phyloP scores from a whole-genome alignment of 2,113 vertebrate species.

The Pleuronectes platessa region DNA sequence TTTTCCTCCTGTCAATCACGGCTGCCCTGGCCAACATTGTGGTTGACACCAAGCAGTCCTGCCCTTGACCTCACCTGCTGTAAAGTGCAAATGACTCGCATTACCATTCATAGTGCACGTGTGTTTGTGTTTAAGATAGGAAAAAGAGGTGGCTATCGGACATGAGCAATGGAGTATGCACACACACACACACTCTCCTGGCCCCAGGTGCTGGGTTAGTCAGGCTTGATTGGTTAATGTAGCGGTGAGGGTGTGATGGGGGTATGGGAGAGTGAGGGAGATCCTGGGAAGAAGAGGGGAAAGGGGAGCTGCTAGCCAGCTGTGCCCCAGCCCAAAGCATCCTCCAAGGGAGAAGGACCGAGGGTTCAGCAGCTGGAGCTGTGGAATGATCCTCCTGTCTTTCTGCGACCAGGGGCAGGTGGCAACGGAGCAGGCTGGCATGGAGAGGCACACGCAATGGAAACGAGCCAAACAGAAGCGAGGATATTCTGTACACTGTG shows the following conservation, averaged over 20 bases:
- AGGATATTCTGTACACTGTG: too few relatives aligned
- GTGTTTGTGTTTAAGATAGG: constrained; percentile 21
- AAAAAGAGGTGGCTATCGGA: constrained; percentile 18
- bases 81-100: constrained; percentile 55
- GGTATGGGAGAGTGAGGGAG: background rate
- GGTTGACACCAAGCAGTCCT: constrained; percentile 19
- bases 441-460: constrained; percentile 1
- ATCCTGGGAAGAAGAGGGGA: constrained; percentile 1
- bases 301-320: constrained; percentile 9
- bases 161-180: background rate
- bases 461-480: background rate
- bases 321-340: constrained; percentile 19
- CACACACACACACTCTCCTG: constrained; percentile 1
- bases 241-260: constrained; percentile 17
- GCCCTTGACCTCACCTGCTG: constrained; percentile 61
- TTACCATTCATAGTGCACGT: constrained; percentile 14
- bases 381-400: constrained; percentile 11
- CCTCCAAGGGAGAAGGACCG: constrained; percentile 1
- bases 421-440: constrained; percentile 1
- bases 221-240: constrained; percentile 43
- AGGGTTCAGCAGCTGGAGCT: constrained; percentile 12
- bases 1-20: constrained; percentile 57
- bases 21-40: constrained; percentile 24
- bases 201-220: constrained; percentile 50
- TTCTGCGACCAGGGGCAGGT: constrained; percentile 17